Evolutionary conservation across 2,113 vertebrate species (phyloP), one percentile per base, ranked within the genome.

Genomic region (Ammospiza caudacuta): DNA sequence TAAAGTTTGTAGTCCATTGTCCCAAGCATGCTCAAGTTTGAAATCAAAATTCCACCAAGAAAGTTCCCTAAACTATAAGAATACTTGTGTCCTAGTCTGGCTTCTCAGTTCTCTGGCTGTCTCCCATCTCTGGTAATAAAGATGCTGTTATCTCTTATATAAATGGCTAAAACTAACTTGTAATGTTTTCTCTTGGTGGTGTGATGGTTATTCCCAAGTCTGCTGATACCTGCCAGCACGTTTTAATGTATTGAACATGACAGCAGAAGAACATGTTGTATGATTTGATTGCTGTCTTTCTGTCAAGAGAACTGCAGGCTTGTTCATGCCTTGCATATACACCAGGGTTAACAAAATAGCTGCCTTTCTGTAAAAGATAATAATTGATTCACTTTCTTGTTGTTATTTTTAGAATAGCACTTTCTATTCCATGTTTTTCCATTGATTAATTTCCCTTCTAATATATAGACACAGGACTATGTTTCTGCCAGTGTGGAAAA

Each of bases 241-340:
- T 78, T 61, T 87, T 76, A 93, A 68, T 62, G n/a, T 62, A 87
- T 76, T 73, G 66, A 95, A 89, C 68, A 73, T 43, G 64, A 84
- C 93, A 96, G 58, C 52, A 75, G 61, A 81, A 80, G 57, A 93
- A 64, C 16, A 47, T 61, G 39, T 74, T 90, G 52, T 46, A 33
- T 84, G 58, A 75, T 68, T 95, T 92, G 87, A 90, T 94, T 89
- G 90, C 80, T 95, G 5, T 69, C 76, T 92, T 83, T 92, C 80
- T 96, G 68, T 94, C 76, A 54, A 89, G 85, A 94, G 73, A 83
- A 86, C 33, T 81, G n/a, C 79, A 90, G 49, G 58, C 41, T 90
- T 94, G 84, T 72, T 94, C 85, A 92, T 84, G 80, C 76, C 57
- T 92, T 92, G 27, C 68, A 49, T 86, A 74, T 58, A 76, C 9